A percentile compares a stretch with the other conserved stretches of the same genome.
phyloP scores from a whole-genome alignment of 2,113 vertebrate genomes.

The Cyrtonyx montezumae region DNA sequence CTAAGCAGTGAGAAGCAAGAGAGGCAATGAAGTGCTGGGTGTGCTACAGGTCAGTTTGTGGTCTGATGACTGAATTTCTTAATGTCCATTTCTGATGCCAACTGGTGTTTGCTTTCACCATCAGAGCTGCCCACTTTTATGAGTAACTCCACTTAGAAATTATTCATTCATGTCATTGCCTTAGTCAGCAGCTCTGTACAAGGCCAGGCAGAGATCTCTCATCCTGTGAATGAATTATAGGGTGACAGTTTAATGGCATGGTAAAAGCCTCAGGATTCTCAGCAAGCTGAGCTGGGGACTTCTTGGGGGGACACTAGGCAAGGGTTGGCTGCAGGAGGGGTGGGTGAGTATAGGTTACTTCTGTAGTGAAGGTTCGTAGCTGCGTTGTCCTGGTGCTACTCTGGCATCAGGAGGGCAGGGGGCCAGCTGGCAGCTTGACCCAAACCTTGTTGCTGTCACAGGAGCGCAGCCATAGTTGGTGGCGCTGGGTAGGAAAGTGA shows the following conservation, averaged over 20 bases:
- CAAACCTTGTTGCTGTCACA: not conserved
- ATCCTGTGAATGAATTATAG: not conserved
- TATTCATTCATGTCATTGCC: not conserved
- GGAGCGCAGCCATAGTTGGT: not conserved
- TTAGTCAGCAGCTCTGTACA: conserved; percentile 36
- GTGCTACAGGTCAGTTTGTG: not conserved
- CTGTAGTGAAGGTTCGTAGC: not conserved
- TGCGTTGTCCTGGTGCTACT: not conserved
- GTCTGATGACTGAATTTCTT: conserved; percentile 18
- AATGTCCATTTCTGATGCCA: not conserved
- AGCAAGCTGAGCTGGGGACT: not conserved
- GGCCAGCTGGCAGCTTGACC: not conserved
- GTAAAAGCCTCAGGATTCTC: not conserved
- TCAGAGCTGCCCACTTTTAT: not conserved
- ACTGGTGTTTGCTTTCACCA: conserved; percentile 14
- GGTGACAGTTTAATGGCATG: not conserved
- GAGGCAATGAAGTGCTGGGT: not conserved
- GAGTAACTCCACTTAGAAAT: not conserved
- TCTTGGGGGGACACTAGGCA: not conserved
- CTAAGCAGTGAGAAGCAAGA: not conserved
- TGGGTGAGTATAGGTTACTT: not conserved
- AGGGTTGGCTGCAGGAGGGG: not conserved
- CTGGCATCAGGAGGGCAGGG: not conserved
- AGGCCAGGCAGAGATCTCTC: not conserved
- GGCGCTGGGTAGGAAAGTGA: not conserved